Percentiles rank a stretch among this genome's conserved stretches.
These are phyloP conservation scores for Rhingia rostrata DNA, from an alignment of 2,888 invertebrate species.

Conservation along the genomic window DNA sequence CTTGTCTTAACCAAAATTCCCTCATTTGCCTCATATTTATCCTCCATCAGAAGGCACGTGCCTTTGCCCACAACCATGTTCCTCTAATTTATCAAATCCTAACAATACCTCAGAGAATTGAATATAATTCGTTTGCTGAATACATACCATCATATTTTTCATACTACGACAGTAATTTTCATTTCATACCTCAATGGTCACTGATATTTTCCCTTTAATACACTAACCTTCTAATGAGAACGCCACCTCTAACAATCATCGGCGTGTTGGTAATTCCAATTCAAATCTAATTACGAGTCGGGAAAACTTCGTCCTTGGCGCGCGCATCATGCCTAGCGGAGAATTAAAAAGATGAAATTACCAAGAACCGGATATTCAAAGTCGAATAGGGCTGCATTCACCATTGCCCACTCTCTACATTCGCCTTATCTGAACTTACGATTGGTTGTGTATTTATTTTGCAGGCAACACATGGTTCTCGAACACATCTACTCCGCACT, in stretches of 20 bases:
- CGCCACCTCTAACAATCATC: constrained; percentile 9
- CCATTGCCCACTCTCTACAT: not conserved
- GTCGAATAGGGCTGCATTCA: not conserved
- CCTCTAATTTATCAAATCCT: not conserved
- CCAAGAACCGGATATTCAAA: constrained; percentile 5
- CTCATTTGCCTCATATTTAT: too few species aligned
- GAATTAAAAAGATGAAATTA: not conserved
- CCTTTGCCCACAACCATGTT: too few species aligned
- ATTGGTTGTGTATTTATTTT: constrained; percentile 1
- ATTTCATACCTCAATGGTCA: constrained; percentile 46
- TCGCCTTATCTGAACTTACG: not conserved
- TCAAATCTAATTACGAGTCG: constrained; percentile 52
- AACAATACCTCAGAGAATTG: not conserved
- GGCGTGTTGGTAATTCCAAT: constrained; percentile 29
- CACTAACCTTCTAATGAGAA: constrained; percentile 27
- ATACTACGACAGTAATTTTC: constrained; percentile 27
- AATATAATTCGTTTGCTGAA: constrained; percentile 3
- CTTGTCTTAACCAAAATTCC: too few species aligned
- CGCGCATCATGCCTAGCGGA: not conserved
- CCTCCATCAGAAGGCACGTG: too few species aligned
- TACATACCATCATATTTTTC: not conserved
- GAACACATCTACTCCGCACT: not conserved
- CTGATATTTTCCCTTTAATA: not conserved
- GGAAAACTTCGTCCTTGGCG: constrained; percentile 50
- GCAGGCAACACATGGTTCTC: not conserved